Evolutionary conservation across 2,797 vertebrate genomes (phyloP).

Genomic region (Crenuchus spilurus): DNA sequence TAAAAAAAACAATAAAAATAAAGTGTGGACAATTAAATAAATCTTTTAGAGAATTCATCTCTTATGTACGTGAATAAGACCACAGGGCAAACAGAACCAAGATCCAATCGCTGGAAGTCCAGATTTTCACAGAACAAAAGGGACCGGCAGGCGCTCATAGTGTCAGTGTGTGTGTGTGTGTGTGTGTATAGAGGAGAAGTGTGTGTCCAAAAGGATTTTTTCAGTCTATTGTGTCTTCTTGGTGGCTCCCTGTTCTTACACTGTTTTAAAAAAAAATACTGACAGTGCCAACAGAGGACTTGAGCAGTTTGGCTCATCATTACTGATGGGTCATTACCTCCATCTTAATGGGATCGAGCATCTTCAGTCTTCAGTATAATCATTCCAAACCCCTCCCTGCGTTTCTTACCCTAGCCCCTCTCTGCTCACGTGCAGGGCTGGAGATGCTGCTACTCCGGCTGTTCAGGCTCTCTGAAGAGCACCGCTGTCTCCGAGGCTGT

Average conservation of each 20-base stretch:
- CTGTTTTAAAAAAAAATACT: not conserved
- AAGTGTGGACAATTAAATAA: not conserved
- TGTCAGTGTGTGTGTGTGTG: not conserved
- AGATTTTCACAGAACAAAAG: not conserved
- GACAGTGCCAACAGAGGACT: slow-evolving; percentile 4
- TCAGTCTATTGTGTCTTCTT: too few species aligned
- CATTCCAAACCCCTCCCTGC: not conserved
- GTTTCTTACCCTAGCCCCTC: too few species aligned
- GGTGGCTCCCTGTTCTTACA: not conserved
- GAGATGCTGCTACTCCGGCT: too few species aligned
- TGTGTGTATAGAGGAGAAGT: too few species aligned
- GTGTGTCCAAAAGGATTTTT: too few species aligned
- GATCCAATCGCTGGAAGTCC: not conserved
- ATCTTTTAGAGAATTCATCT: not conserved
- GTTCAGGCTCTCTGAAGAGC: not conserved
- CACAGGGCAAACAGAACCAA: slow-evolving; percentile 17
- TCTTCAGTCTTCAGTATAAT: not conserved
- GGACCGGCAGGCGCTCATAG: not conserved
- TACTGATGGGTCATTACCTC: not conserved
- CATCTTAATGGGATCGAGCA: not conserved
- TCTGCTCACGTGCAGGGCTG: too few species aligned
- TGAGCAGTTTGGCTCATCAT: not conserved
- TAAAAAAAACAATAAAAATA: slow-evolving; percentile 50
- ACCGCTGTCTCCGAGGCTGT: not conserved
- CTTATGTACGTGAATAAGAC: not conserved